Evolutionary conservation across 35 echinoderm and acorn worm species (phyloP).

Genomic region (Diadema setosum): DNA sequence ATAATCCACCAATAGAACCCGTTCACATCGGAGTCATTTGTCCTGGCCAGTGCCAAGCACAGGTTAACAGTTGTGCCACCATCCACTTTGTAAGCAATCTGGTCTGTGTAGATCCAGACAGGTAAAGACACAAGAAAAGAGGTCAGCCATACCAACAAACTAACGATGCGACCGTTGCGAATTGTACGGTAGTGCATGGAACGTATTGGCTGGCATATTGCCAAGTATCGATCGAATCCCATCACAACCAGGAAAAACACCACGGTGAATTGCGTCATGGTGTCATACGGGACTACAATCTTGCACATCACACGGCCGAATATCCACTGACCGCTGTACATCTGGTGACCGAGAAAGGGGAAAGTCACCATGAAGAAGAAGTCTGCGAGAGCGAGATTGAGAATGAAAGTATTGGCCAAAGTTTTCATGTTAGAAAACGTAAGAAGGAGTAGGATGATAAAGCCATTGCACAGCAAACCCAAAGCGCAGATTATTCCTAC

Average conservation of each 20-base stretch:
- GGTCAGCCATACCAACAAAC: slow-evolving; percentile 42
- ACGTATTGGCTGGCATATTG: slow-evolving; percentile 77
- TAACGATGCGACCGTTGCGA: slow-evolving; percentile 49
- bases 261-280: slow-evolving; percentile 83
- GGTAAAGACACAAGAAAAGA: slow-evolving; percentile 62
- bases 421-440: slow-evolving; percentile 79
- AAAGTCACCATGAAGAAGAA: slow-evolving; percentile 89
- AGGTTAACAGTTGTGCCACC: neutral
- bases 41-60: neutral
- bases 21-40: neutral
- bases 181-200: slow-evolving; percentile 88
- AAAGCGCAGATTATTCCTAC: slow-evolving; percentile 48
- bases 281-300: slow-evolving; percentile 68
- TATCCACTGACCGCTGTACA: slow-evolving; percentile 49
- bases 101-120: slow-evolving; percentile 73
- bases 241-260: slow-evolving; percentile 80
- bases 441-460: slow-evolving; percentile 75
- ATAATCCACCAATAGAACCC: slow-evolving; percentile 60
- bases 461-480: slow-evolving; percentile 68
- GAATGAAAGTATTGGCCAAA: slow-evolving; percentile 81
- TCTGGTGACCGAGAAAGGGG: slow-evolving; percentile 76
- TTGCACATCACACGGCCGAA: slow-evolving; percentile 76
- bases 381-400: slow-evolving; percentile 79
- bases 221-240: slow-evolving; percentile 90
- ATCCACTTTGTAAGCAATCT: neutral